Evolutionary conservation across 2,113 vertebrate species (phyloP), one percentile per base, ranked within the genome.

Genomic region (Stegastes partitus): DNA sequence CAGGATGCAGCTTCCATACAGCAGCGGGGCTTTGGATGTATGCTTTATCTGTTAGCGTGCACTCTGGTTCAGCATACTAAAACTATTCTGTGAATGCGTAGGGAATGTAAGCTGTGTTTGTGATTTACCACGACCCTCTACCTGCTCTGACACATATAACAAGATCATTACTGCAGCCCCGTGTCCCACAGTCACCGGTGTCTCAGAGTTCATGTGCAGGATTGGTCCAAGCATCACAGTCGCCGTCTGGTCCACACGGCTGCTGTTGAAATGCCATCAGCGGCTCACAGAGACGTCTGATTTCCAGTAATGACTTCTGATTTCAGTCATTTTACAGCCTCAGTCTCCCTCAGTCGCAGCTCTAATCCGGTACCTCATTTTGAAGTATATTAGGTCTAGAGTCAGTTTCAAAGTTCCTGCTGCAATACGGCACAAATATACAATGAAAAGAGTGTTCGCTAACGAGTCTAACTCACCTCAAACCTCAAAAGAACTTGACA

Each of bases 401-500:
- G 75, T 78, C 18, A 6, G 39, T 79, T 77, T 68, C 50, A 74
- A 83, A 87, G 81, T 86, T 69, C 15, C 22, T 51, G 65, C 75
- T 45, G 71, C 26, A 51, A 57, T 50, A 53, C 68, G 68, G 72
- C 28, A 11, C 54, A 85, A 74, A 78, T 65, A 80, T 59, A 31
- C 56, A 67, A 69, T 79, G 54, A 0, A 31, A 51, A 67, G 72
- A 39, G 73, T 19, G 58, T 83, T 89, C 63, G 56, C 84, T 91
- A 91, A 79, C 28, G 50, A 85, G 67, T 82, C 59, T 44, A 63
- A 68, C 31, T 15, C 81, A 71, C 34, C 31, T 34, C 69, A 68
- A 86, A 79, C 72, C 84, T 89, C 88, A 87, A 89, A 92, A 87
- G 74, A 82, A 84, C 85, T 84, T 88, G 86, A 91, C 84, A 83